A percentile compares a stretch with the other conserved stretches of the same genome.
phyloP scores from a whole-genome alignment of 2,797 vertebrate species.

The Epinephelus coioides region DNA sequence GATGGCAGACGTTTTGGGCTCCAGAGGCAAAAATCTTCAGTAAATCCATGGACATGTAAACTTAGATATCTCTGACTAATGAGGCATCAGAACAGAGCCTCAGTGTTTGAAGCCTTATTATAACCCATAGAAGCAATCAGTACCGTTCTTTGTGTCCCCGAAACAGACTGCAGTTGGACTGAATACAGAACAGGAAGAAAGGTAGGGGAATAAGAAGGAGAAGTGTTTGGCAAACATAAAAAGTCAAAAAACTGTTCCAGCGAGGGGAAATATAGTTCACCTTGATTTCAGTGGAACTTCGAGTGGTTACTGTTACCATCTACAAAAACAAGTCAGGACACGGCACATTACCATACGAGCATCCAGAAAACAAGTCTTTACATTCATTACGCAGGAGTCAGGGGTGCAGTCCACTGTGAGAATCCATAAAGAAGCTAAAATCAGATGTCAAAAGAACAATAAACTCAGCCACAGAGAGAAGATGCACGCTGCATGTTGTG shows the following conservation, averaged over 20 bases:
- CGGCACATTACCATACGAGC: not conserved
- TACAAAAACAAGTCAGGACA: not conserved
- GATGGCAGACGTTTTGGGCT: not conserved
- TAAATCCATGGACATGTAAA: not conserved
- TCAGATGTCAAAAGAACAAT: not conserved
- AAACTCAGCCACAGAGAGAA: not conserved
- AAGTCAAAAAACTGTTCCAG: not conserved
- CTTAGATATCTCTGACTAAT: constrained; percentile 7
- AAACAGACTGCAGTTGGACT: not conserved
- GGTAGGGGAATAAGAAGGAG: not conserved
- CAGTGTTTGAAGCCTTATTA: not conserved
- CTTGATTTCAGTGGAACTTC: not conserved
- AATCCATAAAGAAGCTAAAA: constrained; percentile 1
- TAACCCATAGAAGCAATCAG: not conserved
- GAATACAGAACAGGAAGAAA: not conserved
- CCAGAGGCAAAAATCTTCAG: not conserved
- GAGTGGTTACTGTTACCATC: not conserved
- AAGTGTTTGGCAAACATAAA: not conserved
- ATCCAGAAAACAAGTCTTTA: not conserved
- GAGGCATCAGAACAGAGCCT: not conserved
- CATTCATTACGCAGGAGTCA: constrained; percentile 2
- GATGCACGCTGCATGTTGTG: not conserved
- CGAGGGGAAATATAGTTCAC: not conserved
- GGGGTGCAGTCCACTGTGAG: not conserved
- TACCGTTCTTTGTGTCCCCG: not conserved